Conservation (phyloP, 2,113 vertebrate genomes). For the Macrotis lagotis region DNA sequence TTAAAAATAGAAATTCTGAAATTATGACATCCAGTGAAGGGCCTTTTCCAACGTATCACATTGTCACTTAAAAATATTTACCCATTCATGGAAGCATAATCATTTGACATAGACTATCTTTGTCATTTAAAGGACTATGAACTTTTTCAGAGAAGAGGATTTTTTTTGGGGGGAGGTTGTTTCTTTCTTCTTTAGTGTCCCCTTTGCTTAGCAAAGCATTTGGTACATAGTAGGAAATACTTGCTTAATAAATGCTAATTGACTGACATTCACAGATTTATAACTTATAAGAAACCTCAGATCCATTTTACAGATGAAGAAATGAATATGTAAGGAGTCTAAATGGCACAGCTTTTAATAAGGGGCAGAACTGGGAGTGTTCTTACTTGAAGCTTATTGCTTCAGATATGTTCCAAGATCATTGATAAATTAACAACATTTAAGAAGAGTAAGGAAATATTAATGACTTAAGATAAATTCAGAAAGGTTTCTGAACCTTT, state of each 20-base stretch:
- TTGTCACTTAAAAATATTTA: accelerated
- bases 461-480: not conserved
- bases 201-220: not conserved
- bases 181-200: not conserved
- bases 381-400: not conserved
- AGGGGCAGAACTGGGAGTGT: not conserved
- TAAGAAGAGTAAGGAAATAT: not conserved
- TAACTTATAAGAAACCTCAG: not conserved
- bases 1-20: not conserved
- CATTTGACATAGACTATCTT: not conserved
- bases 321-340: not conserved
- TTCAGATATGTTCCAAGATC: not conserved
- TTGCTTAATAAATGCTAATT: not conserved
- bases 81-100: not conserved
- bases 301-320: not conserved
- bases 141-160: not conserved
- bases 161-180: too few species aligned
- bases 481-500: not conserved
- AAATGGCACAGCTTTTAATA: not conserved
- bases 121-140: conserved; percentile 4
- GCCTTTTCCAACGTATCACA: not conserved
- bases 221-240: not conserved
- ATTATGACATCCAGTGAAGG: not conserved
- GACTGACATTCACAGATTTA: not conserved
- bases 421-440: not conserved